Base-by-base conservation (phyloP, 2,888 invertebrate genomes). In the Eupithecia exiguata region DNA sequence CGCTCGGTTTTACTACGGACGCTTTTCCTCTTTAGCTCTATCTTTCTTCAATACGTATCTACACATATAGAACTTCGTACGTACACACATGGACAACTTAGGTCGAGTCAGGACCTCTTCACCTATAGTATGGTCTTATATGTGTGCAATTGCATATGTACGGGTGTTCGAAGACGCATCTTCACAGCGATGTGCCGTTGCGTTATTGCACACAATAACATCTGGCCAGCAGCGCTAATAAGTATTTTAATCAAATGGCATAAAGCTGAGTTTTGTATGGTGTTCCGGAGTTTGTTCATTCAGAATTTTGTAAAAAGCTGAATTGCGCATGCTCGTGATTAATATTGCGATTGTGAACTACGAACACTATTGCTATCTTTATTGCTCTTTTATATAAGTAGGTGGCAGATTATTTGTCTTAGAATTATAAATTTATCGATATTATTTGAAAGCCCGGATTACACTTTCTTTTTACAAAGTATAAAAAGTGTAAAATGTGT, bases 261-360 rank as follows among this genome's bases (percentile, higher is more conserved):
- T 87, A 91, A 85, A 86, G 88, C 84, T 76, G 75, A 79, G 71
- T 88, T 89, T 91, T 69, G 82, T 74, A 74, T 78, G 84, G 76
- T 80, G 58, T 72, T 70, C 74, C 70, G 61, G 70, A 81, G 78
- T 87, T 86, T 79, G 86, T 86, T 89, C 83, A 84, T 89, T 89
- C 87, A 85, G 82, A 84, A 83, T 87, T n/a, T 36, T 65, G 58
- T 65, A 38, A 5, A 65, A 81, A 84, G 78, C 81, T 77, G 84
- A 84, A 87, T 86, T 91, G 93, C 93, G 93, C 93, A 93, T 93
- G 93, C 88, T 90, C 87, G 87, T 87, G 88, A 88, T 89, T 87
- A 88, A 86, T 91, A 87, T 88, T 86, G 81, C 80, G 82, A 85
- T 87, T 84, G 84, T 85, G 85, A 91, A 92, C 89, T 89, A 90